Conservation (phyloP, 2,888 invertebrate genomes). For the Yponomeuta sedellus region DNA sequence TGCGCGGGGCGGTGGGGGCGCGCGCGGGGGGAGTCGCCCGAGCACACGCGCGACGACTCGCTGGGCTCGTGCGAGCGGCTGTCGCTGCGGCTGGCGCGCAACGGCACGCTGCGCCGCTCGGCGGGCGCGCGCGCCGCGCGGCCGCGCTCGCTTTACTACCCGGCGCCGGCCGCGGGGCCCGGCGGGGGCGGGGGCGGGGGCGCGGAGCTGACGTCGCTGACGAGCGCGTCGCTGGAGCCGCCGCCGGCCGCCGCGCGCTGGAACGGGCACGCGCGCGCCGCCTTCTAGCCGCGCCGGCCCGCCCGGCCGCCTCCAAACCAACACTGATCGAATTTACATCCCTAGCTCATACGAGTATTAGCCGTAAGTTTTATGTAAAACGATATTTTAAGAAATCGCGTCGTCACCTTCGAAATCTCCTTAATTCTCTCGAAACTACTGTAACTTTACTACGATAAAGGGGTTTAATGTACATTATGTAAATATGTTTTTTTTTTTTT, state of each 20-base stretch:
- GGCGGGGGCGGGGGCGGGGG: conserved; percentile 22
- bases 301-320: background rate
- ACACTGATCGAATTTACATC: conserved; percentile 11
- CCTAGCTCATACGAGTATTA: background rate
- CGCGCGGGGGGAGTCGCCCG: conserved; percentile 78
- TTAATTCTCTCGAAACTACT: too few relatives aligned
- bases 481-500: too few relatives aligned
- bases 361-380: too few relatives aligned
- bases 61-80: conserved; percentile 87
- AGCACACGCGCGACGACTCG: conserved; percentile 86
- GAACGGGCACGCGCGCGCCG: conserved; percentile 26
- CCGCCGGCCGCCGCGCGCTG: conserved; percentile 25
- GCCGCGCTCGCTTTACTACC: conserved; percentile 24
- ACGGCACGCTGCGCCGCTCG: conserved; percentile 58
- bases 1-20: conserved; percentile 79
- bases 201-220: conserved; percentile 48
- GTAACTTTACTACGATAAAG: too few relatives aligned
- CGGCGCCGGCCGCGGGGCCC: conserved; percentile 19
- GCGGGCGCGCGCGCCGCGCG: conserved; percentile 28
- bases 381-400: too few relatives aligned
- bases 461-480: too few relatives aligned
- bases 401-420: too few relatives aligned
- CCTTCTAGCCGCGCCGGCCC: conserved; percentile 20
- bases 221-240: conserved; percentile 38
- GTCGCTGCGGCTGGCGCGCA: conserved; percentile 78